Conservation (phyloP, 1,140 invertebrate genomes). For the Phenacoccus solenopsis region DNA sequence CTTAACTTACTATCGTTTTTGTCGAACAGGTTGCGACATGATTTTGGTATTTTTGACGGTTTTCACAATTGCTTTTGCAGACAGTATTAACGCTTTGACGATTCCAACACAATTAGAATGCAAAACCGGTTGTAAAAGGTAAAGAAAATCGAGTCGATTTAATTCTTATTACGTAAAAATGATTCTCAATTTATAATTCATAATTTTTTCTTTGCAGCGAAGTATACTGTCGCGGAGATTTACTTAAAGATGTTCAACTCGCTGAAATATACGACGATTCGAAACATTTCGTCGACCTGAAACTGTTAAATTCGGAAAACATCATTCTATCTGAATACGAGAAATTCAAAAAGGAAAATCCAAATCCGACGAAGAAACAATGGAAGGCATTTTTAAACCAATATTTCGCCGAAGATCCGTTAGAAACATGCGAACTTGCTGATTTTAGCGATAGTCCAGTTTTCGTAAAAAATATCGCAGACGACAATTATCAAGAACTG, state of each 20-base stretch:
- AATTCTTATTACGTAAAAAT: neutral
- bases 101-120: neutral
- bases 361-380: constrained; percentile 29
- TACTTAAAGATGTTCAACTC: constrained; percentile 68
- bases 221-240: constrained; percentile 69
- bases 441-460: neutral
- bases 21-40: no score
- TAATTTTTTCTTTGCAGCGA: constrained; percentile 38
- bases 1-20: no score
- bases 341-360: constrained; percentile 12
- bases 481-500: constrained; percentile 40
- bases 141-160: neutral
- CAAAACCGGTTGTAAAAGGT: neutral
- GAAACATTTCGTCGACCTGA: constrained; percentile 87
- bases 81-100: no score
- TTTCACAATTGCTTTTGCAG: no score
- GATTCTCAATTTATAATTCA: constrained; percentile 12
- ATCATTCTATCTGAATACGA: constrained; percentile 14
- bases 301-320: constrained; percentile 47
- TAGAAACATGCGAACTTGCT: constrained; percentile 25
- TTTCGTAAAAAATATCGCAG: neutral
- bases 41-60: no score
- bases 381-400: constrained; percentile 35
- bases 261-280: constrained; percentile 64
- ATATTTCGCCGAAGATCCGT: constrained; percentile 34